These are phyloP conservation scores for Aporrectodea caliginosa DNA, from an alignment of 1,140 invertebrate species.

Conservation along the genomic window DNA sequence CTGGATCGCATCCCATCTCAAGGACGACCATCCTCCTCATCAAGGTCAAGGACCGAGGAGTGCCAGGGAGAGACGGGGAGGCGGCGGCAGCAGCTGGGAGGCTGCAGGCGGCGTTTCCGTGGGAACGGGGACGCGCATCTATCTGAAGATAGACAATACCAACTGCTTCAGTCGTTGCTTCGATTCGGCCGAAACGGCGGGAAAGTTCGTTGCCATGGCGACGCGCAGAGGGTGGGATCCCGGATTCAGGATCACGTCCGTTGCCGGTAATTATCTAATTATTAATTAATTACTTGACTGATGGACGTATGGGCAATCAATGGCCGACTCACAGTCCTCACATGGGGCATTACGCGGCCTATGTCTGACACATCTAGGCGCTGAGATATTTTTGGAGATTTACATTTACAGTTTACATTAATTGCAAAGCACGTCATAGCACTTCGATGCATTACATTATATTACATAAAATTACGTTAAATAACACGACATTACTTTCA, in stretches of 20 bases:
- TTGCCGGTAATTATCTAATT: conserved; percentile 14
- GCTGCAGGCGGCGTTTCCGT: neutral
- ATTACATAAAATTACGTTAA: no score
- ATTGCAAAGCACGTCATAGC: no score
- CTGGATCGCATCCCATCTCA: conserved; percentile 14
- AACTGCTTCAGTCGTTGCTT: conserved; percentile 14
- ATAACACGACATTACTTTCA: no score
- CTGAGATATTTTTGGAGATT: no score
- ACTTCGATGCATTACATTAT: no score
- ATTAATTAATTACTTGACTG: neutral
- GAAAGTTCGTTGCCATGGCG: conserved; percentile 13
- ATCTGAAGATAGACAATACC: conserved; percentile 25
- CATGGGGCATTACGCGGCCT: neutral
- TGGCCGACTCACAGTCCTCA: neutral
- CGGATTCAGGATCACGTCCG: conserved; percentile 5
- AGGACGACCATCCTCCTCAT: neutral
- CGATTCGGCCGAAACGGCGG: neutral
- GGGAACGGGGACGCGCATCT: neutral
- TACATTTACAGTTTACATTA: no score
- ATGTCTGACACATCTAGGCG: no score
- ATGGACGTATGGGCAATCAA: neutral
- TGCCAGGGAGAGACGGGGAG: neutral
- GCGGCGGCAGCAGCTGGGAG: neutral
- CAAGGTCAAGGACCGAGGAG: neutral
- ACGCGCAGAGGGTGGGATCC: conserved; percentile 10